Conservation (phyloP, 2,113 vertebrate species). For the Vombatus ursinus region DNA sequence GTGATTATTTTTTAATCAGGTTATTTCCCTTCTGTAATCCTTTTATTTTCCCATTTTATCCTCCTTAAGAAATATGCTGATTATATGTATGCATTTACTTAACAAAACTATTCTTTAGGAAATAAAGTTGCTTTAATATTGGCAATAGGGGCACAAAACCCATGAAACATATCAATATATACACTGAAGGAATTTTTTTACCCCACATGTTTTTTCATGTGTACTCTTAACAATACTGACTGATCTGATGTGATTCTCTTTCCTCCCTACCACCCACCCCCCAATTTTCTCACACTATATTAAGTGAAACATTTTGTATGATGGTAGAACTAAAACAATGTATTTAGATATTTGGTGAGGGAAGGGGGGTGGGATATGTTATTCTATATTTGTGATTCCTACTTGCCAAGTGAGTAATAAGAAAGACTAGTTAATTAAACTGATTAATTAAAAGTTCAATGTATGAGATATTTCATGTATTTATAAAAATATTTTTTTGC, state of each 20-base stretch:
- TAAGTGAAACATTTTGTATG: neutral
- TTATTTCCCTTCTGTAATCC: neutral
- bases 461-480: neutral
- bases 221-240: neutral
- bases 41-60: neutral
- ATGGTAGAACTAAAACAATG: neutral
- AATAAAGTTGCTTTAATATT: neutral
- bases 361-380: neutral
- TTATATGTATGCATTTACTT: neutral
- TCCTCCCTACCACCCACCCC: neutral
- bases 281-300: neutral
- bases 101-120: neutral
- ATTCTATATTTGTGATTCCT: neutral
- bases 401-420: neutral
- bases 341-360: neutral
- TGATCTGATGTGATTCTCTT: neutral
- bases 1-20: neutral
- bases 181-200: neutral
- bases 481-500: neutral
- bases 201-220: neutral
- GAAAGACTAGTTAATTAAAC: neutral
- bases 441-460: neutral
- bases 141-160: neutral
- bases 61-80: neutral
- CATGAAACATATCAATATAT: neutral